Evolutionary conservation across 2,888 invertebrate species (phyloP).

Genomic region (Drosophila villosipedis): DNA sequence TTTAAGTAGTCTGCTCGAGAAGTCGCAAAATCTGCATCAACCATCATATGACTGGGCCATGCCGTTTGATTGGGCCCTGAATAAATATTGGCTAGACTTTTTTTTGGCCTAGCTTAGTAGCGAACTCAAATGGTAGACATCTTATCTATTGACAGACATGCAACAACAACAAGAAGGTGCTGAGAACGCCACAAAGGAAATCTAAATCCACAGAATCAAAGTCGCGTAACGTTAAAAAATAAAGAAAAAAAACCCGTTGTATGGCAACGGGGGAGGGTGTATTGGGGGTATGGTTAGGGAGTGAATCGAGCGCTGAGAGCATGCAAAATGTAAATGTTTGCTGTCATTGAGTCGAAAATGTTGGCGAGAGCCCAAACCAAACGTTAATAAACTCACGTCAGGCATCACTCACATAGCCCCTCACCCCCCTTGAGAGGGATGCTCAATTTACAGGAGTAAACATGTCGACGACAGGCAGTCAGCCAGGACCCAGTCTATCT

Average conservation of each 20-base stretch:
- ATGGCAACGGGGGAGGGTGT: neutral
- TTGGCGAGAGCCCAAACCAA: slow-evolving; percentile 68
- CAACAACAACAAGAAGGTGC: slow-evolving; percentile 34
- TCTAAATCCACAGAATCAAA: slow-evolving; percentile 48
- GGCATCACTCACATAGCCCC: slow-evolving; percentile 1
- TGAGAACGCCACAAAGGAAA: slow-evolving; percentile 35
- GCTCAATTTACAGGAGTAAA: slow-evolving; percentile 77
- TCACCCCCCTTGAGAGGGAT: slow-evolving; percentile 5
- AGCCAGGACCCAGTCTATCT: slow-evolving; percentile 15
- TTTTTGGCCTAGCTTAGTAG: slow-evolving; percentile 15
- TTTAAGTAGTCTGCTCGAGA: neutral
- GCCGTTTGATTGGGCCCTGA: slow-evolving; percentile 18
- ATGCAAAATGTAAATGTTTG: slow-evolving; percentile 76
- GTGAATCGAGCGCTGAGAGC: slow-evolving; percentile 55
- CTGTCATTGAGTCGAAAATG: slow-evolving; percentile 76
- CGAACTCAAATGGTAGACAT: slow-evolving; percentile 11
- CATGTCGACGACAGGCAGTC: slow-evolving; percentile 41
- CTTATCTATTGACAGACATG: slow-evolving; percentile 45
- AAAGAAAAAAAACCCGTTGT: neutral
- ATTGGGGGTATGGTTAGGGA: neutral
- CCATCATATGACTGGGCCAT: neutral
- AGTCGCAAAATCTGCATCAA: neutral
- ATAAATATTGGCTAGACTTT: slow-evolving; percentile 43
- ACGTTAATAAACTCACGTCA: slow-evolving; percentile 70
- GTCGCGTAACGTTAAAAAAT: slow-evolving; percentile 31